phyloP scores from a whole-genome alignment of 1,140 invertebrate genomes.

The Fopius arisanus region DNA sequence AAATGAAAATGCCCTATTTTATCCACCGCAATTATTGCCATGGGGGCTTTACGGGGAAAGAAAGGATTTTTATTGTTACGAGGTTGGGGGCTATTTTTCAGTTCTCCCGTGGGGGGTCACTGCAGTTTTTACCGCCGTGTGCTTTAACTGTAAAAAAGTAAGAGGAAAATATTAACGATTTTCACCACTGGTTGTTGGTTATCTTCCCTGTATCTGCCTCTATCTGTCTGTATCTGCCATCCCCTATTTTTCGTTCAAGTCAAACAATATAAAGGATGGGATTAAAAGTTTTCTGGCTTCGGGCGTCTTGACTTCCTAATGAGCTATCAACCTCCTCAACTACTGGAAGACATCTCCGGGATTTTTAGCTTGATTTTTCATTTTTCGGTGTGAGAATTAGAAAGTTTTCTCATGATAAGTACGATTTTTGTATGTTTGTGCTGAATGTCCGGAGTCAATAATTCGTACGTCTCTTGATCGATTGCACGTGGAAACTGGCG shows the following conservation, averaged over 20 bases:
- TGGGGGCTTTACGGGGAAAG: conserved; percentile 39
- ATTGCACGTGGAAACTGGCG: conserved; percentile 44
- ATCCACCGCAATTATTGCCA: conserved; percentile 17
- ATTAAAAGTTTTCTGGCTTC: conserved; percentile 45
- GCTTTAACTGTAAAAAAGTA: conserved; percentile 17
- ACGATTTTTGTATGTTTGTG: neutral
- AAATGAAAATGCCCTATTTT: conserved; percentile 18
- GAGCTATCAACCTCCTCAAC: neutral
- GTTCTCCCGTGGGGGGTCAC: conserved; percentile 14
- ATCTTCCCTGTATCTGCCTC: too few relatives aligned
- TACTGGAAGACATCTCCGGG: neutral
- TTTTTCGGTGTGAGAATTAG: neutral
- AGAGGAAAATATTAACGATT: conserved; percentile 50
- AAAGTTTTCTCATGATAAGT: neutral
- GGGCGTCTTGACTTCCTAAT: neutral
- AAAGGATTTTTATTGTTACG: conserved; percentile 41
- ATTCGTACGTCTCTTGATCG: neutral
- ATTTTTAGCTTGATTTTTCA: neutral
- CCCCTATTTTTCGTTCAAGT: neutral
- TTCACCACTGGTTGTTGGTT: conserved; percentile 15
- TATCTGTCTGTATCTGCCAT: neutral
- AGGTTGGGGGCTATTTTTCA: conserved; percentile 21
- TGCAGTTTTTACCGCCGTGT: conserved; percentile 16
- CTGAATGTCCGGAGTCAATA: neutral
- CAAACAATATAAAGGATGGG: conserved; percentile 43